Percentiles rank a stretch among this genome's conserved stretches.
These are phyloP conservation scores for Taeniopygia guttata DNA, from an alignment of 2,797 vertebrate genomes.

Conservation along the genomic window DNA sequence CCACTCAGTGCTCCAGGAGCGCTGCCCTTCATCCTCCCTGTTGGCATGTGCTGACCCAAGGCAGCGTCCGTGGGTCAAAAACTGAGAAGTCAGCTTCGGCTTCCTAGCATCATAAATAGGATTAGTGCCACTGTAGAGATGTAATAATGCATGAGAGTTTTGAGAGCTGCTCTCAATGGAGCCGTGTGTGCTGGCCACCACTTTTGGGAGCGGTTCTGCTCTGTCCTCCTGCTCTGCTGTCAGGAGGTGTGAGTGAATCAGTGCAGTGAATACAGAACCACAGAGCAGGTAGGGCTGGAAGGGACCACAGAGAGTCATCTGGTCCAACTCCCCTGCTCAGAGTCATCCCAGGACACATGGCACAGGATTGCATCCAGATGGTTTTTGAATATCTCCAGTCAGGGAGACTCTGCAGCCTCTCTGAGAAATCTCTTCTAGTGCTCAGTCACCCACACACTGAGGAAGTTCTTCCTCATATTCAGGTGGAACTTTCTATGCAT, in stretches of 20 bases:
- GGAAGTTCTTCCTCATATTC: not conserved
- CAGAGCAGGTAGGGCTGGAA: not conserved
- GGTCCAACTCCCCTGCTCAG: not conserved
- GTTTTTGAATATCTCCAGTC: not conserved
- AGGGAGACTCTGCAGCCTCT: not conserved
- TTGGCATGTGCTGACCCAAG: not conserved
- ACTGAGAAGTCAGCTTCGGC: accelerated
- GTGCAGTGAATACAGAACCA: not conserved
- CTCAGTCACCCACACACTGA: not conserved
- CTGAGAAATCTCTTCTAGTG: not conserved
- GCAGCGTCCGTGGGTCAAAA: accelerated
- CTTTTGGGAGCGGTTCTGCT: not conserved
- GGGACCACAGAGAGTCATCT: not conserved
- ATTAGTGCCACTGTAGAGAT: accelerated
- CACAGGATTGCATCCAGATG: accelerated
- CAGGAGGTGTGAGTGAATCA: not conserved
- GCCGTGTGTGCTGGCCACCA: accelerated
- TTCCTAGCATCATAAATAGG: not conserved
- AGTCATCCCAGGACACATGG: not conserved
- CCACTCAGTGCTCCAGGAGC: accelerated
- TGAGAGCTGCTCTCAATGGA: not conserved
- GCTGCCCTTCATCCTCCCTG: accelerated
- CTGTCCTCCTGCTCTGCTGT: not conserved
- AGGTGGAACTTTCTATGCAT: not conserved
- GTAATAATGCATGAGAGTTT: accelerated